phyloP scores from a whole-genome alignment of 23 tunicate genomes.

The Oikopleura vanhoeffeni region DNA sequence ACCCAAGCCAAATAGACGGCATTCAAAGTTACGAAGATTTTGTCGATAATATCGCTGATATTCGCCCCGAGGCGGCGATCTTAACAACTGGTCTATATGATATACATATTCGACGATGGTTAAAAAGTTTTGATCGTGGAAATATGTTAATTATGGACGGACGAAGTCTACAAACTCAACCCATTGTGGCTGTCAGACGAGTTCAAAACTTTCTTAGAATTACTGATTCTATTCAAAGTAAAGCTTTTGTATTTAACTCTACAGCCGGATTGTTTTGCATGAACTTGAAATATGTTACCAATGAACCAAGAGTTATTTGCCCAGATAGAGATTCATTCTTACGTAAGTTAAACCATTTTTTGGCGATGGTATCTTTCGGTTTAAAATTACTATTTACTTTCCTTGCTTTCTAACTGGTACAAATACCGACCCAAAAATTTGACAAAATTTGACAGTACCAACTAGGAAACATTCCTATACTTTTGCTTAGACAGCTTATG shows the following conservation, averaged over 20 bases:
- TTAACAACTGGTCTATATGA: not conserved
- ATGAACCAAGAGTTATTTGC: not conserved
- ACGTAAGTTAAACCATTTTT: not conserved
- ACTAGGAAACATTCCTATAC: no score
- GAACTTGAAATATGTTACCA: not conserved
- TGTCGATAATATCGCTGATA: not conserved
- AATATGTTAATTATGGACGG: slow-evolving; percentile 9
- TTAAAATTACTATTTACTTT: no score
- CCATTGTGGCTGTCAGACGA: slow-evolving; percentile 10
- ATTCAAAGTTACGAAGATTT: not conserved
- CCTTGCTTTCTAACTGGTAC: no score
- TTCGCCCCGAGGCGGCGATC: slow-evolving; percentile 4
- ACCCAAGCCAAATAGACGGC: not conserved
- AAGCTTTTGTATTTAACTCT: not conserved
- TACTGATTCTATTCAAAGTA: not conserved
- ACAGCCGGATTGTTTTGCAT: slow-evolving; percentile 9
- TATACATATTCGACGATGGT: slow-evolving; percentile 11
- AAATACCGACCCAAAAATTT: no score
- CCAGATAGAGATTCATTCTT: not conserved
- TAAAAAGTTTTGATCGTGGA: not conserved
- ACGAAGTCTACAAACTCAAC: not conserved
- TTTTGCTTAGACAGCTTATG: no score
- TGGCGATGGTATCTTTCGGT: no score
- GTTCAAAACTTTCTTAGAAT: not conserved
- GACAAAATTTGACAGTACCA: no score